phyloP scores from a whole-genome alignment of 2,113 vertebrate species.

The Petrocephalus zakoni region DNA sequence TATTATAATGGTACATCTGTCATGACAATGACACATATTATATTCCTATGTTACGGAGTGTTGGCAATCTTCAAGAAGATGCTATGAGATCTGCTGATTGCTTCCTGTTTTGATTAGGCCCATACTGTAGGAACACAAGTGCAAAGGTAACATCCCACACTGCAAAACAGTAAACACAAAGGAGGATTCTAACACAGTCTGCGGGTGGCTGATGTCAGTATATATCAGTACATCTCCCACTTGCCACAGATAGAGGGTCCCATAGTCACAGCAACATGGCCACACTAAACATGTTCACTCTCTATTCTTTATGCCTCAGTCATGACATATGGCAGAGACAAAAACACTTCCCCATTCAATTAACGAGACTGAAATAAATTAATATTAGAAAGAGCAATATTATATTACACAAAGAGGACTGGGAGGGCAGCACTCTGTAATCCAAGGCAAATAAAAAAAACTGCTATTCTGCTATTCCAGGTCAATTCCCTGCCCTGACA shows the following conservation, averaged over 20 bases:
- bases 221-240: neutral
- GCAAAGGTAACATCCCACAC: neutral
- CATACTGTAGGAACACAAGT: neutral
- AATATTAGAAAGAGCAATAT: neutral
- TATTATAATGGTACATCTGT: neutral
- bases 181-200: neutral
- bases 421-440: neutral
- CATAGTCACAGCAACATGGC: neutral
- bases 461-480: neutral
- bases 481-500: neutral
- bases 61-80: neutral
- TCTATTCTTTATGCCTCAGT: neutral
- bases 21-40: neutral
- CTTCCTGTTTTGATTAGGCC: neutral
- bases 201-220: neutral
- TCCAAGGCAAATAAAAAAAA: neutral
- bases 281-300: neutral
- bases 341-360: neutral
- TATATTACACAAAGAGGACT: neutral
- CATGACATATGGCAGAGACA: neutral
- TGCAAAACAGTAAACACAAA: neutral
- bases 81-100: neutral
- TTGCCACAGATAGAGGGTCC: slow-evolving; percentile 11
- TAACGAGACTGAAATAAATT: neutral
- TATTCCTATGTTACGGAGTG: neutral